A percentile compares a stretch with the other conserved stretches of the same genome.
Conservation (phyloP, 2,888 invertebrate genomes). For the Xanthorhoe designata region DNA sequence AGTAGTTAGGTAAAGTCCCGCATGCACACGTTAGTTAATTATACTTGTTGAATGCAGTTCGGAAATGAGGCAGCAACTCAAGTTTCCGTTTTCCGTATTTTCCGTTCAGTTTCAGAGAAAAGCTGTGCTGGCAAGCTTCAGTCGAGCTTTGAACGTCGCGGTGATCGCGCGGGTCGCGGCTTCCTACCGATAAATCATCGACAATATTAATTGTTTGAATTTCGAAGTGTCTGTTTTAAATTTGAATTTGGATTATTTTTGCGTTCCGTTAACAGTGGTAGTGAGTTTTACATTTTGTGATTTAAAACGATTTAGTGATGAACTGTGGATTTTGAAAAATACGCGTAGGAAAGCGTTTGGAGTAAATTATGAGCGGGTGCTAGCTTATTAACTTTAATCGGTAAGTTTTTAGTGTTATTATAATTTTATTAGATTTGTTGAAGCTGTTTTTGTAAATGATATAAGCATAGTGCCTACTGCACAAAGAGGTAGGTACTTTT, state of each 20-base stretch:
- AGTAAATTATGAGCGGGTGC: constrained; percentile 11
- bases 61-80: constrained; percentile 48
- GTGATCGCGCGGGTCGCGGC: constrained; percentile 46
- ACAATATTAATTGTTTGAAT: constrained; percentile 26
- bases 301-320: constrained; percentile 1
- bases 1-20: neutral
- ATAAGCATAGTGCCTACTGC: no score
- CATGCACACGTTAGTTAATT: constrained; percentile 1
- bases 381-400: constrained; percentile 13
- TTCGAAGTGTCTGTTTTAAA: neutral
- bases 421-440: no score
- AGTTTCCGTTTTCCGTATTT: constrained; percentile 41
- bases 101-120: neutral
- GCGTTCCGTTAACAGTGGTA: constrained; percentile 9
- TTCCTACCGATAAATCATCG: constrained; percentile 26
- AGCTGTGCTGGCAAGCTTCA: constrained; percentile 42
- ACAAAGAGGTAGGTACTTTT: no score
- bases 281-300: constrained; percentile 13
- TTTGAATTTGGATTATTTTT: constrained; percentile 16
- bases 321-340: constrained; percentile 8
- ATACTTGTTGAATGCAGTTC: constrained; percentile 66
- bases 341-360: constrained; percentile 2
- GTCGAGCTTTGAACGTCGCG: constrained; percentile 52
- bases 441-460: no score
- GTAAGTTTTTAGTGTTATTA: constrained; percentile 16